A percentile compares a stretch with the other conserved stretches of the same genome.
These are phyloP conservation scores for Panulirus ornatus DNA, from an alignment of 1,140 invertebrate species.

Conservation along the genomic window DNA sequence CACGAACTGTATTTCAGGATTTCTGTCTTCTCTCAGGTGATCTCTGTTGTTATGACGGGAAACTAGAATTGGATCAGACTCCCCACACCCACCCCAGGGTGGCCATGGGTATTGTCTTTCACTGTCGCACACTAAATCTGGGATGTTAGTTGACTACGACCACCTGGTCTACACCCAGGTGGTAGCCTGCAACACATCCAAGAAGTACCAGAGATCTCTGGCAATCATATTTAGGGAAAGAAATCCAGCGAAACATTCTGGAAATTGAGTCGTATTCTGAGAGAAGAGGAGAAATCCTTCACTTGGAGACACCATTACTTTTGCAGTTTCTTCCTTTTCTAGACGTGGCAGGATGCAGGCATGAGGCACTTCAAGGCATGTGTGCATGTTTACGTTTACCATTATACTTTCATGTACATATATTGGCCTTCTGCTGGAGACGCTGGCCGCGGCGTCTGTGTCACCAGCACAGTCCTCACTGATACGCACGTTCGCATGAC, in stretches of 20 bases:
- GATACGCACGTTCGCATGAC: slow-evolving; percentile 65
- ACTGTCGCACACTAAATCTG: too few relatives aligned
- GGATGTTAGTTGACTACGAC: too few relatives aligned
- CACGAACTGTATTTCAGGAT: background rate
- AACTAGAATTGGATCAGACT: too few relatives aligned
- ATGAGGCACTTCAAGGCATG: slow-evolving; percentile 62
- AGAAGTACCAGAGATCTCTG: too few relatives aligned
- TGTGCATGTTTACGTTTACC: slow-evolving; percentile 14
- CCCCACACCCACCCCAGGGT: too few relatives aligned
- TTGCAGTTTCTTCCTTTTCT: slow-evolving; percentile 66
- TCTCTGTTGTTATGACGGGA: too few relatives aligned
- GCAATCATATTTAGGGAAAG: too few relatives aligned
- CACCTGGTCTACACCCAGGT: too few relatives aligned
- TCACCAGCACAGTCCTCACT: slow-evolving; percentile 1
- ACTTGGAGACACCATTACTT: slow-evolving; percentile 22
- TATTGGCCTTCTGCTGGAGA: background rate
- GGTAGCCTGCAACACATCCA: too few relatives aligned
- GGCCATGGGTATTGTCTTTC: too few relatives aligned
- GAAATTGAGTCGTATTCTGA: too few relatives aligned
- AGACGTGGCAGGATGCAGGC: slow-evolving; percentile 69
- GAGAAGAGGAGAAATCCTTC: background rate
- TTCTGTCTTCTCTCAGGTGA: background rate
- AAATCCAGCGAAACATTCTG: too few relatives aligned
- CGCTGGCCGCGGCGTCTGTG: slow-evolving; percentile 12
- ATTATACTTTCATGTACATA: slow-evolving; percentile 6